Evolutionary conservation across 1,140 invertebrate species (phyloP), one percentile per base, ranked within the genome.

Genomic region (Heliconius melpomene): DNA sequence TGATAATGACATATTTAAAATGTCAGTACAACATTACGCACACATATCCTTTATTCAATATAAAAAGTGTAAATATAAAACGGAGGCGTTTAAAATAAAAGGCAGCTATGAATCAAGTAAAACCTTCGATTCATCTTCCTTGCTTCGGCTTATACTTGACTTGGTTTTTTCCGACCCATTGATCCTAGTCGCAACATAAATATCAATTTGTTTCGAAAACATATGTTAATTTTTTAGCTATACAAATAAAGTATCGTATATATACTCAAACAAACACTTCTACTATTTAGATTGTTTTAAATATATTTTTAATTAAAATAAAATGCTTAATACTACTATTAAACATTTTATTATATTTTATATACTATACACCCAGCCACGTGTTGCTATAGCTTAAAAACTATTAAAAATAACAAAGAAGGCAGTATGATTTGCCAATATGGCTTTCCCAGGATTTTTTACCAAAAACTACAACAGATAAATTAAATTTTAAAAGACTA

Each of bases 91-190:
- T 46, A 54, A 74, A 74, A 74, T 74, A 74, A 74, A 74, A 32
- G 73, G 73, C 29, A 46, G 73, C 50, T 52, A 74, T 74, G 73
- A 52, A 74, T 74, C 73, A 74, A 26, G 26, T 52, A 6, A 52
- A 54, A 46, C 73, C 73, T 74, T 74, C 73, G 26, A 74, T 74
- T 26, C 46, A 74, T 74, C 50, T 74, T 74, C 23, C 46, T 20
- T 52, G 23, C 60, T 32, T 52, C 73, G 36, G 20, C 40, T 46
- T 52, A 74, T 46, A 74, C 26, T 74, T 74, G 73, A 54, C 50
- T 74, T 74, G 73, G 72, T 73, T 73, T 52, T 40, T 54, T 74
- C 72, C 26, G 36, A 52, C 20, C 46, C 73, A 74, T 54, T 74
- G 73, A 29, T 74, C 46, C 36, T 40, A 72, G 32, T 36, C 18